Percentiles rank a stretch among this genome's conserved stretches.
These are phyloP conservation scores for Rosalia funebris DNA, from an alignment of 2,888 invertebrate genomes.

Conservation along the genomic window DNA sequence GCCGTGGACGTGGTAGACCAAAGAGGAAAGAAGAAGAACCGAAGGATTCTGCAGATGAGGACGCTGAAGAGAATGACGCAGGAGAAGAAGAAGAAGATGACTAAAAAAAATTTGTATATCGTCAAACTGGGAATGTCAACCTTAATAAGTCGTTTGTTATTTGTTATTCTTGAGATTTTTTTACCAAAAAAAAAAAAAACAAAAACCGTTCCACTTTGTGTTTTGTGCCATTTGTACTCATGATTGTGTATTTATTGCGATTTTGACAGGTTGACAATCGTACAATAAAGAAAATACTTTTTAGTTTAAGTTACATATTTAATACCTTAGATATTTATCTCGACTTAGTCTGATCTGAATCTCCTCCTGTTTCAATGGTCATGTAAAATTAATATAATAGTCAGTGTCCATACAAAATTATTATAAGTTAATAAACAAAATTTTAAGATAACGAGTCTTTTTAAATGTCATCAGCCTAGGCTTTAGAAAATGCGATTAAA, in stretches of 20 bases:
- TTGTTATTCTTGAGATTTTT: constrained; percentile 11
- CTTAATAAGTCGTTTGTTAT: constrained; percentile 20
- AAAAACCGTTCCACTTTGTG: constrained; percentile 30
- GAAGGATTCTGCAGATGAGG: constrained; percentile 62
- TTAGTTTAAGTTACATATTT: constrained; percentile 38
- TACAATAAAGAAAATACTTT: constrained; percentile 29
- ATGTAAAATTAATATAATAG: constrained; percentile 25
- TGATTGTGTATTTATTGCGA: constrained; percentile 12
- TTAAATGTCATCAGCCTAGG: not conserved
- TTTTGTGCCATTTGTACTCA: constrained; percentile 27
- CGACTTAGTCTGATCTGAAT: constrained; percentile 28
- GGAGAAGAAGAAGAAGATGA: constrained; percentile 59
- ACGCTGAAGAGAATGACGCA: constrained; percentile 62
- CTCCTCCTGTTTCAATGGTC: no score
- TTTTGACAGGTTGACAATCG: constrained; percentile 29
- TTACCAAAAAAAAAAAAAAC: constrained; percentile 9
- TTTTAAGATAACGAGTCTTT: constrained; percentile 24
- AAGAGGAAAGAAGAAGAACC: constrained; percentile 63
- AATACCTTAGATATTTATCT: constrained; percentile 34
- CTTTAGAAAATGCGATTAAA: no score
- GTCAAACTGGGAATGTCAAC: constrained; percentile 22
- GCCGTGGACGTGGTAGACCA: constrained; percentile 63
- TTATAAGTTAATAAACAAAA: constrained; percentile 35
- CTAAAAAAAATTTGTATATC: constrained; percentile 49
- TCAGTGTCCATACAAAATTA: constrained; percentile 34